Percentiles rank a stretch among this genome's conserved stretches.
These are phyloP conservation scores for Willowsia nigromaculata DNA, from an alignment of 2,888 invertebrate genomes.

Conservation along the genomic window DNA sequence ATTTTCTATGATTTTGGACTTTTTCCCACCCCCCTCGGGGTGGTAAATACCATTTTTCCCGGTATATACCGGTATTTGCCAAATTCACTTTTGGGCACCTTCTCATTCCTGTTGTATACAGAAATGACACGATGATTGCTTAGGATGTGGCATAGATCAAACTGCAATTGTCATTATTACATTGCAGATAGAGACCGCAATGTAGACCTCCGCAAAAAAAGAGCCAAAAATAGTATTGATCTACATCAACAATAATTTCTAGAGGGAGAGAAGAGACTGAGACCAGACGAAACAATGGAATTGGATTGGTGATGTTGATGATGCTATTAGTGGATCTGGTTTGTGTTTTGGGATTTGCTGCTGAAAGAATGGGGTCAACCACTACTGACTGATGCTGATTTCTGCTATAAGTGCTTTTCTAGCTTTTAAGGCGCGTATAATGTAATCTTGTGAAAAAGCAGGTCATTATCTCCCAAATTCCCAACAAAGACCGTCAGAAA, in stretches of 20 bases:
- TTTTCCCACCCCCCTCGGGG: too few relatives aligned
- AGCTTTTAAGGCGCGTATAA: slow-evolving; percentile 13
- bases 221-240: neutral
- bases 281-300: neutral
- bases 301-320: neutral
- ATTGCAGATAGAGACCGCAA: neutral
- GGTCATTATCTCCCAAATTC: slow-evolving; percentile 58
- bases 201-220: too few relatives aligned
- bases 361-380: neutral
- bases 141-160: neutral
- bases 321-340: neutral
- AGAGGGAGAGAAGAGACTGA: neutral
- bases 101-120: neutral
- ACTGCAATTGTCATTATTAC: neutral
- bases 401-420: neutral
- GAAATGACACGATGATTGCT: neutral
- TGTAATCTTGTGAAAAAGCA: slow-evolving; percentile 53
- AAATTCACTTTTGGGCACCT: too few relatives aligned
- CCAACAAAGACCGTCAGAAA: neutral
- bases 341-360: neutral
- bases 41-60: too few relatives aligned
- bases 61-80: too few relatives aligned
- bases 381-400: neutral
- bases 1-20: too few relatives aligned
- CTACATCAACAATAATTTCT: neutral